Base-by-base conservation (phyloP, 2,888 invertebrate species). In the Dicranocentrus wangi region DNA sequence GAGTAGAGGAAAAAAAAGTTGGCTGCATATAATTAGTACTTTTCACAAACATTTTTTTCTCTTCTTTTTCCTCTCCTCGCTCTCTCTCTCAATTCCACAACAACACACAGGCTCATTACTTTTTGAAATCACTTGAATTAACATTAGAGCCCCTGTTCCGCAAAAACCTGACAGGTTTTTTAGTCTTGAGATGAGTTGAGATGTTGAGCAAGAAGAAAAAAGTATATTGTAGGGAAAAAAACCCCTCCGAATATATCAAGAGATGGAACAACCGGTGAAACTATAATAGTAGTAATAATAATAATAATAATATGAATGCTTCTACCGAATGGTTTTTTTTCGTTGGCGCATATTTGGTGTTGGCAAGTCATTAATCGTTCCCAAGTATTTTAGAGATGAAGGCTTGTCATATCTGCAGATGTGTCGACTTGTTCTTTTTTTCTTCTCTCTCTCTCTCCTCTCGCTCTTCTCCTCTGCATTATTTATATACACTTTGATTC, bases 311-410 rank as follows among this genome's bases (percentile, higher is more conserved):
- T n/a, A n/a, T n/a, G n/a, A n/a, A n/a, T n/a, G n/a, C n/a, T n/a
- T n/a, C n/a, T n/a, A n/a, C n/a, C n/a, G n/a, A n/a, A n/a, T n/a
- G n/a, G n/a, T n/a, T n/a, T n/a, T n/a, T n/a, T 61, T 65, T 43
- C 83, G 73, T 82, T 83, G 83, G 84, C 85, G 85, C 85, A 83
- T 87, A 86, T 85, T 86, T 87, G 87, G 85, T 87, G 85, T 86
- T 87, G 87, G 87, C 87, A 87, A 87, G 87, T 87, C 87, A 87
- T 87, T 87, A 87, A 87, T 87, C 87, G 87, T 87, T 79, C 81
- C 81, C 81, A 84, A 86, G 85, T 86, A 87, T 85, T 85, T 86
- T 86, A 81, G 85, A 85, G 85, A 86, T 87, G 87, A 87, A 85
- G 86, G 87, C 86, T 86, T 87, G 87, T 87, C 87, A 86, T 87